These are phyloP conservation scores for Colossoma macropomum DNA, from an alignment of 2,113 vertebrate species.

Conservation along the genomic window DNA sequence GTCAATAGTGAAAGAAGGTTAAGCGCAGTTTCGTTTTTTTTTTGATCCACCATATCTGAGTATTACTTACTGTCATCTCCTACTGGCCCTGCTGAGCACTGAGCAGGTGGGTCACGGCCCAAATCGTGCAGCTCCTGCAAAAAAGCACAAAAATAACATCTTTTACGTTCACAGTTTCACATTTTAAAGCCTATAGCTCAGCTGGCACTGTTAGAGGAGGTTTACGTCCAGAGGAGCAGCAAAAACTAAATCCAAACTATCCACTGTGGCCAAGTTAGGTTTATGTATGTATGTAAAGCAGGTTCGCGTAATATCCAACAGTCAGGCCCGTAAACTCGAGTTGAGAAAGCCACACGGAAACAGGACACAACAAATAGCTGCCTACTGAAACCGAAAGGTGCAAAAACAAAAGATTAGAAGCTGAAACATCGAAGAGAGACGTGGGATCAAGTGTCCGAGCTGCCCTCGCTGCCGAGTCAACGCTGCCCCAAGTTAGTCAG, in stretches of 20 bases:
- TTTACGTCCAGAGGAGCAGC: not conserved
- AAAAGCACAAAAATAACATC: not conserved
- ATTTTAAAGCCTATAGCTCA: not conserved
- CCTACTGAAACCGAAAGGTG: not conserved
- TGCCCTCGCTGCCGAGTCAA: not conserved
- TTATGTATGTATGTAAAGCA: too few relatives aligned
- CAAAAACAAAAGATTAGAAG: not conserved
- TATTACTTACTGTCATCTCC: slow-evolving; percentile 90
- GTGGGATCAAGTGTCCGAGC: not conserved
- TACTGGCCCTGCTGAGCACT: slow-evolving; percentile 97
- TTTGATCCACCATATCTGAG: not conserved
- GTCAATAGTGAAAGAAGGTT: not conserved
- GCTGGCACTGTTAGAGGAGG: not conserved
- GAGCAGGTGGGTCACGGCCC: slow-evolving; percentile 96
- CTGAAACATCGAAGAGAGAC: not conserved
- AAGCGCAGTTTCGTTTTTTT: too few relatives aligned
- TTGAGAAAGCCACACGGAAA: not conserved
- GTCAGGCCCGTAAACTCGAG: too few relatives aligned
- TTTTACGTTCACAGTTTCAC: not conserved
- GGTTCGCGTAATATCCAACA: too few relatives aligned
- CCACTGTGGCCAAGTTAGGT: not conserved
- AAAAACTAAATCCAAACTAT: not conserved
- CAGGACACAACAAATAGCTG: not conserved
- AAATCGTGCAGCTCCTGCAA: slow-evolving; percentile 94
- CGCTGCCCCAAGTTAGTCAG: too few relatives aligned